Percentiles rank a stretch among this genome's conserved stretches.
phyloP scores from a whole-genome alignment of 64 coral and sea anemone species.

The Montipora cactus region DNA sequence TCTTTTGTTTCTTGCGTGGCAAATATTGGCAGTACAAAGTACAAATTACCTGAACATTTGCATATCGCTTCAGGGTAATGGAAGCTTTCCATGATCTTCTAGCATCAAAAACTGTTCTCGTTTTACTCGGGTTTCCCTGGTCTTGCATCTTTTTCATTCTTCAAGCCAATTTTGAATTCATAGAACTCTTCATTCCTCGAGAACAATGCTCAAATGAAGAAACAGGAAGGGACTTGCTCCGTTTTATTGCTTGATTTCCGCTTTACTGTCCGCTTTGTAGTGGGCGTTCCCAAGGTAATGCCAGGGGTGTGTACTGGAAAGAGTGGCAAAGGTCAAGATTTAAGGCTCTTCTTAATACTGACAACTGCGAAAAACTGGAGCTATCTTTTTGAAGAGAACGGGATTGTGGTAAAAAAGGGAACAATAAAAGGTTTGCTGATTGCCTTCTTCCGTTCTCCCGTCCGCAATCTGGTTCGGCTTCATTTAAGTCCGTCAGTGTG shows the following conservation, averaged over 20 bases:
- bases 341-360: not conserved
- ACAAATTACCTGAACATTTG: constrained; percentile 8
- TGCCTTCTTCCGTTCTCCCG: too few species aligned
- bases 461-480: too few species aligned
- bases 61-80: not conserved
- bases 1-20: not conserved
- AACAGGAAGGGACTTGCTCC: constrained; percentile 19
- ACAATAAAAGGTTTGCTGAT: not conserved
- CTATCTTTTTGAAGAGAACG: not conserved
- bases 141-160: not conserved
- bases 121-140: not conserved
- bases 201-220: not conserved
- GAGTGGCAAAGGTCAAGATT: not conserved
- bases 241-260: not conserved
- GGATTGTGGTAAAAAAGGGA: not conserved
- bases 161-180: not conserved
- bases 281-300: not conserved
- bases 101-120: not conserved
- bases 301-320: not conserved
- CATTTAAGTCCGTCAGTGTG: too few species aligned
- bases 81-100: not conserved
- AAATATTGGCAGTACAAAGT: constrained; percentile 15
- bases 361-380: not conserved
- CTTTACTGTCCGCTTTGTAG: not conserved
- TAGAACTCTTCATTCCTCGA: not conserved